Evolutionary conservation across 2,888 invertebrate species (phyloP).

Genomic region (Thecophora atra): DNA sequence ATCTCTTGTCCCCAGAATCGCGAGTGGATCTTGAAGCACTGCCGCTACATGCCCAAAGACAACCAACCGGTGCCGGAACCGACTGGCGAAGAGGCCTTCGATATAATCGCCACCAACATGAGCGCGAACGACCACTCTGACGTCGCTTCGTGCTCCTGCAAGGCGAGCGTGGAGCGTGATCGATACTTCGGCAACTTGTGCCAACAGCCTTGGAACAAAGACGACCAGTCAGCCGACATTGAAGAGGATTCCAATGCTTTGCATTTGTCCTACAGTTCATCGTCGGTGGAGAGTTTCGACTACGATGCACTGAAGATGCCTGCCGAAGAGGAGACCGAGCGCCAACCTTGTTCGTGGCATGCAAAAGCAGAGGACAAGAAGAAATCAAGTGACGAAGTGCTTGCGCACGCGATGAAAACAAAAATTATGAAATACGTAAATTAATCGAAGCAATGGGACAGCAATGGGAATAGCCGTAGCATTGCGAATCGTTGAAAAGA

Average conservation of each 20-base stretch:
- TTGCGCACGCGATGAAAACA: not conserved
- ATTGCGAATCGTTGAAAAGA: too few species aligned
- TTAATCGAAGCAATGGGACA: not conserved
- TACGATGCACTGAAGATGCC: not conserved
- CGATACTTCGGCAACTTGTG: slow-evolving; percentile 21
- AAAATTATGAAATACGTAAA: slow-evolving; percentile 10
- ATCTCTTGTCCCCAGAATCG: slow-evolving; percentile 13
- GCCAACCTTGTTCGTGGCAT: not conserved
- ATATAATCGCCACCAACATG: slow-evolving; percentile 11
- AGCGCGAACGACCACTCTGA: not conserved
- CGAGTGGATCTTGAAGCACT: slow-evolving; percentile 23
- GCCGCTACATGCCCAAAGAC: slow-evolving; percentile 1
- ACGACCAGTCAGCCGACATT: not conserved
- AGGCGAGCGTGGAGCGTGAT: not conserved
- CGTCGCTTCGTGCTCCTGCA: slow-evolving; percentile 3
- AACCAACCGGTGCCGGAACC: not conserved
- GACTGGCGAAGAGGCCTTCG: not conserved
- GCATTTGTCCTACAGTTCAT: slow-evolving; percentile 16
- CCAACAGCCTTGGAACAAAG: not conserved
- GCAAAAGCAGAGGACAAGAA: not conserved
- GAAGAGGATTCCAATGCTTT: not conserved
- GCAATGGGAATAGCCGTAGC: too few species aligned
- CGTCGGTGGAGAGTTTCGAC: slow-evolving; percentile 8
- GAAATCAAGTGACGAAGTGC: not conserved
- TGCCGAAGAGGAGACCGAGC: too few species aligned